Conservation (phyloP, 2,113 vertebrate genomes). For the Taurulus bubalis region DNA sequence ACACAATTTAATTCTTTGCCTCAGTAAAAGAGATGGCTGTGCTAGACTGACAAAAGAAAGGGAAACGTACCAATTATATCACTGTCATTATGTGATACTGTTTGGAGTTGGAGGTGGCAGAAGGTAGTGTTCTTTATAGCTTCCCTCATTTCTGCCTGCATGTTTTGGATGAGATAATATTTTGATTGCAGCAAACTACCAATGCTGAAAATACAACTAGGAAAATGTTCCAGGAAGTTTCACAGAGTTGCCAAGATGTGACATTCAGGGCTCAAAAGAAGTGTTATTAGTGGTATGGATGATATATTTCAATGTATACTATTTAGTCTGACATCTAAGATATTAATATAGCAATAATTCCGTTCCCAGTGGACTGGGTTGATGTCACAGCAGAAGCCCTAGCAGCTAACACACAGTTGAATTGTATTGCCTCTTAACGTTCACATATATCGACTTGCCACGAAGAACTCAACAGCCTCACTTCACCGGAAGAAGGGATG, state of each 20-base stretch:
- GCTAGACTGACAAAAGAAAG: constrained; percentile 6
- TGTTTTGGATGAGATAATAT: neutral
- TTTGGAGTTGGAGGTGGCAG: neutral
- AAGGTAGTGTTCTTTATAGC: neutral
- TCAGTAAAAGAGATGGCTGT: neutral
- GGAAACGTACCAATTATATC: neutral
- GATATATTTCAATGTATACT: neutral
- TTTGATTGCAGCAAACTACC: neutral
- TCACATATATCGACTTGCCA: constrained; percentile 2
- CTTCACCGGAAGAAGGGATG: neutral
- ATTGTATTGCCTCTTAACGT: neutral
- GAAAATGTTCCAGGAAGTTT: neutral
- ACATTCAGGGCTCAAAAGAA: constrained; percentile 5
- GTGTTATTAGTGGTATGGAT: no score
- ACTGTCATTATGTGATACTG: neutral
- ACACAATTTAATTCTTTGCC: neutral
- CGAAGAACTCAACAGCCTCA: constrained; percentile 29
- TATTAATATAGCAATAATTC: neutral
- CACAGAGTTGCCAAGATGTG: neutral
- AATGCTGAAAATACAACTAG: neutral
- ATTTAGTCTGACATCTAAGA: neutral
- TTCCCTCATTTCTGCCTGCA: neutral
- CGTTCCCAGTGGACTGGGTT: neutral
- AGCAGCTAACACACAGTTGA: neutral
- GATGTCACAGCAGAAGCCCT: neutral